Evolutionary conservation across 2,113 vertebrate species (phyloP), one percentile per base, ranked within the genome.

Genomic region (Chloebia gouldiae): DNA sequence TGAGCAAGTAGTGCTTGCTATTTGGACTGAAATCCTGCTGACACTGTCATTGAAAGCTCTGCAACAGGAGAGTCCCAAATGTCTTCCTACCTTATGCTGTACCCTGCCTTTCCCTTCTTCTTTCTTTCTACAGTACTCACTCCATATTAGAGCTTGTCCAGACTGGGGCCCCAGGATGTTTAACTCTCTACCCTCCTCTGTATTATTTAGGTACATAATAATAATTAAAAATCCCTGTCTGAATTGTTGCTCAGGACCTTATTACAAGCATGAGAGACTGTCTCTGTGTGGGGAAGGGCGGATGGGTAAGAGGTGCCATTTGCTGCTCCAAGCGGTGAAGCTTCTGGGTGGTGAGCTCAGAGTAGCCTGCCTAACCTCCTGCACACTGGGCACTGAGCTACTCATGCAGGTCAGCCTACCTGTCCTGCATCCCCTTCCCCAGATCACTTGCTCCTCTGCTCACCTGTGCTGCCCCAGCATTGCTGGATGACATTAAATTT

Each of bases 11-110:
- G 44, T 44, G 37, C 68, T 92, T 92, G 80, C 35, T 92, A 8
- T 81, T 90, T 88, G 72, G 40, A 83, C 72, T 93, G 80, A 95
- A 96, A 95, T 96, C 92, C 40, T 94, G 92, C 85, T 94, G 94
- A 92, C 76, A 45, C 31, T 2, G 3, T 86, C 8, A 5, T 28
- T 75, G 69, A 86, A 68, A 91, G 66, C 45, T 81, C 30, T 84
- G 69, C 49, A 33, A 45, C 1, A 1, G 27, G 39, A 64, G 30
- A 64, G n/a, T 86, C 75, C 54, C 56, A 81, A 11, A 80, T 35
- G 37, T 63, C 72, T 78, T 88, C 28, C 33, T 54, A 5, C 23
- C 42, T 83, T 40, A 31, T 59, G 9, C 19, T 73, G 42, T 90
- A 65, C 7, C n/a, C 31, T 79, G 88, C 20, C 15, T 77, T 40